Conservation (phyloP, 2,888 invertebrate genomes). For the Acrocera orbiculus region DNA sequence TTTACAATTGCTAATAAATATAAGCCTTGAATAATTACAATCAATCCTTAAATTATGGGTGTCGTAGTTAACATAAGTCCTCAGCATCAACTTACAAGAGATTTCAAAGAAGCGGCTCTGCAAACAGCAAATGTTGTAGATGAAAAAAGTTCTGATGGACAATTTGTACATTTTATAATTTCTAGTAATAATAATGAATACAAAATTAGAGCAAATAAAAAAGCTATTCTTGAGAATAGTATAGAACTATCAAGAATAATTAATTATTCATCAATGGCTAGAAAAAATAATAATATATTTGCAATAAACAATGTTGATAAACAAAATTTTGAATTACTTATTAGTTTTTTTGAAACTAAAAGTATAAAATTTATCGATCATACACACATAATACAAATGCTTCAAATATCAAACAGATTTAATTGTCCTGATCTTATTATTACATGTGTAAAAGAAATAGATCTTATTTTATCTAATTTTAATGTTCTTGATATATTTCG, state of each 20-base stretch:
- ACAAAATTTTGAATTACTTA: constrained; percentile 27
- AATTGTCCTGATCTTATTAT: constrained; percentile 31
- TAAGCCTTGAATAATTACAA: no score
- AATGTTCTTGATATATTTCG: constrained; percentile 30
- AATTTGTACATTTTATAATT: constrained; percentile 29
- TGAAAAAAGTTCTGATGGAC: no score
- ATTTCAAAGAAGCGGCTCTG: no score
- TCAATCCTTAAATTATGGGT: no score
- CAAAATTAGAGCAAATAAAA: constrained; percentile 28
- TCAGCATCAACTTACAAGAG: no score
- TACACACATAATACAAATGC: constrained; percentile 27
- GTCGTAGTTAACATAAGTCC: no score
- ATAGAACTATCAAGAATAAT: constrained; percentile 29
- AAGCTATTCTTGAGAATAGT: constrained; percentile 26
- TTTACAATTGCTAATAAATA: no score
- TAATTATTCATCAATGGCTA: constrained; percentile 28
- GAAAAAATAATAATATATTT: constrained; percentile 29
- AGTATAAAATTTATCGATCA: constrained; percentile 29
- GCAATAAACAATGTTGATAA: constrained; percentile 29
- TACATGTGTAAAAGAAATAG: constrained; percentile 29
- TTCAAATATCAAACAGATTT: constrained; percentile 28
- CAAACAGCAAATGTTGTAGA: no score
- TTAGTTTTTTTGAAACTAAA: constrained; percentile 29
- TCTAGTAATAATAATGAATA: constrained; percentile 30
- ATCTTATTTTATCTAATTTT: constrained; percentile 26